Evolutionary conservation across 1,140 invertebrate genomes (phyloP).

Genomic region (Amphibalanus amphitrite): DNA sequence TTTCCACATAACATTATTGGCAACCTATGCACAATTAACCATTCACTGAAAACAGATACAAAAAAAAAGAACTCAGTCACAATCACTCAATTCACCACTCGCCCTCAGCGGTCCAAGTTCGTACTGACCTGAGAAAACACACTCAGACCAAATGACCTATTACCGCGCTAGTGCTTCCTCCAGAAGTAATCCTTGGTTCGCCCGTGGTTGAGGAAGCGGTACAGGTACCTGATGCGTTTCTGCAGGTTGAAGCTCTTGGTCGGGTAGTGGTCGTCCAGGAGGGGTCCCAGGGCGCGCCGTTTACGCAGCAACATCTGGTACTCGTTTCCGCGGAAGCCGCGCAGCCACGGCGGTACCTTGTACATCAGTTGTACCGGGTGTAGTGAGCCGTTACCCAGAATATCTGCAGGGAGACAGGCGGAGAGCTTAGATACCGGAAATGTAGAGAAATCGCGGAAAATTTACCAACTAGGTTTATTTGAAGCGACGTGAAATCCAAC

Average conservation of each 20-base stretch:
- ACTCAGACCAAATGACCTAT: too few species aligned
- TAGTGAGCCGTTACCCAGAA: slow-evolving; percentile 60
- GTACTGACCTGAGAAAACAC: too few species aligned
- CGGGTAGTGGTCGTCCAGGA: slow-evolving; percentile 40
- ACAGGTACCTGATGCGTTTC: slow-evolving; percentile 52
- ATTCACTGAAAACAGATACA: too few species aligned
- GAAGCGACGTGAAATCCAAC: too few species aligned
- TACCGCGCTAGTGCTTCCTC: background rate
- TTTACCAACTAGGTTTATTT: too few species aligned
- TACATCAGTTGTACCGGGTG: slow-evolving; percentile 68
- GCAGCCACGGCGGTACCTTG: slow-evolving; percentile 64
- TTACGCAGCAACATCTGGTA: slow-evolving; percentile 53
- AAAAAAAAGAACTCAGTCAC: too few species aligned
- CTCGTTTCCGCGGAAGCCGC: slow-evolving; percentile 73
- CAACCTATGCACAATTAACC: too few species aligned
- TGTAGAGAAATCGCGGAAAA: too few species aligned
- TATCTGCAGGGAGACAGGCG: slow-evolving; percentile 34
- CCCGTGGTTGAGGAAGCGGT: slow-evolving; percentile 49
- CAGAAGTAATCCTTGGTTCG: slow-evolving; percentile 39
- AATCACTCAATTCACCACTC: too few species aligned
- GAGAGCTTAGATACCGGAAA: background rate
- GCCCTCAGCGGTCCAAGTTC: too few species aligned
- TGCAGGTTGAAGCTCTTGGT: slow-evolving; percentile 55
- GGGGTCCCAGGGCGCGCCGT: slow-evolving; percentile 40
- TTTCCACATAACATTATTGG: too few species aligned